phyloP scores from a whole-genome alignment of 2,888 invertebrate species.

The Erannis defoliaria region DNA sequence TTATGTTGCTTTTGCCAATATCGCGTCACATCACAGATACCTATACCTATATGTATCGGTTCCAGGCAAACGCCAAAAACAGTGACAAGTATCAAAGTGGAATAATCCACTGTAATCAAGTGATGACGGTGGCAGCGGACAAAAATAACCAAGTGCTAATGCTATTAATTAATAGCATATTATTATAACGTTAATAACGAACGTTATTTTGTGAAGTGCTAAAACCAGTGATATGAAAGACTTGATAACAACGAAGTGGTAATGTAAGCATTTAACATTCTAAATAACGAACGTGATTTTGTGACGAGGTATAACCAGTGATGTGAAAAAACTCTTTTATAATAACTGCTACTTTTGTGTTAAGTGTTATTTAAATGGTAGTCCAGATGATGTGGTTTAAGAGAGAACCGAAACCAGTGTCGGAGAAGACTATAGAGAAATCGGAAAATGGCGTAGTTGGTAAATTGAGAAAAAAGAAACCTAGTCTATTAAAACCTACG shows the following conservation, averaged over 20 bases:
- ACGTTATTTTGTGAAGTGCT: conserved; percentile 13
- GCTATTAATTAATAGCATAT: not conserved
- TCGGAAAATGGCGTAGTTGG: conserved; percentile 65
- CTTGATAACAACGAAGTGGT: no score
- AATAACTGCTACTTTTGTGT: conserved; percentile 10
- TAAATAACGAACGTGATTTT: conserved; percentile 6
- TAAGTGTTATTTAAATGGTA: conserved; percentile 41
- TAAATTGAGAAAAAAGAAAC: conserved; percentile 77
- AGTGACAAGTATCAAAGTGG: conserved; percentile 8
- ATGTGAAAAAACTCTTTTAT: conserved; percentile 10
- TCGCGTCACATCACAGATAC: conserved; percentile 46
- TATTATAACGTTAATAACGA: conserved; percentile 19
- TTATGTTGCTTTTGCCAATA: conserved; percentile 49
- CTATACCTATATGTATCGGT: conserved; percentile 21
- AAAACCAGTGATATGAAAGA: conserved; percentile 16
- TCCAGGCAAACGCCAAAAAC: conserved; percentile 40
- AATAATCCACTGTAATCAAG: conserved; percentile 28
- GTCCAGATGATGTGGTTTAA: conserved; percentile 82
- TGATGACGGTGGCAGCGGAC: conserved; percentile 23
- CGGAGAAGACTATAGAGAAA: conserved; percentile 69
- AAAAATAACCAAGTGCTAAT: conserved; percentile 9
- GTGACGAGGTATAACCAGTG: conserved; percentile 15
- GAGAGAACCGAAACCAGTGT: conserved; percentile 74
- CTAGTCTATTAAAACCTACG: conserved; percentile 71
- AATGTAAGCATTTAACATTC: no score